phyloP scores from a whole-genome alignment of 2,888 invertebrate genomes.

The Eubasilissa splendida region DNA sequence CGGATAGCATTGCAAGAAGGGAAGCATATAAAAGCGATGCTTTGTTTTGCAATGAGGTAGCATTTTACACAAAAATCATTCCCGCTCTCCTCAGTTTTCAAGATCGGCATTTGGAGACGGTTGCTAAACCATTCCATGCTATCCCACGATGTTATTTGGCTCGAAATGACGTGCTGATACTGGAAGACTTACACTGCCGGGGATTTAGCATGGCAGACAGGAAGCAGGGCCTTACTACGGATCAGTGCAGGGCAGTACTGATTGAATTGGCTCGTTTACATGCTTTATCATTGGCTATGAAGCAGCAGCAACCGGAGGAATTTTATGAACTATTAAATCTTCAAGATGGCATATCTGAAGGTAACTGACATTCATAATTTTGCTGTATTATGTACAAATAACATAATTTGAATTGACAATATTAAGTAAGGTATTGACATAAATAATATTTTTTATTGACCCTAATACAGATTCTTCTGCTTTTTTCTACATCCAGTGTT shows the following conservation, averaged over 20 bases:
- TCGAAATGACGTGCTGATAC: constrained; percentile 72
- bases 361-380: constrained; percentile 57
- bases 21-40: constrained; percentile 82
- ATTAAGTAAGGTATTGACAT: no score
- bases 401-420: no score
- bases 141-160: constrained; percentile 77
- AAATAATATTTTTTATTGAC: no score
- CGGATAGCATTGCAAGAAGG: constrained; percentile 76
- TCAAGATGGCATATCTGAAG: constrained; percentile 70
- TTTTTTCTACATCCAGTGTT: no score
- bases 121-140: constrained; percentile 69
- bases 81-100: constrained; percentile 77
- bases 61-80: constrained; percentile 81
- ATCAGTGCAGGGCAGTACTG: constrained; percentile 75
- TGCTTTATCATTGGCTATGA: constrained; percentile 77
- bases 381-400: no score
- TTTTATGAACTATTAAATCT: constrained; percentile 71
- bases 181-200: constrained; percentile 75
- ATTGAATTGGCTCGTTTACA: constrained; percentile 77
- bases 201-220: constrained; percentile 79
- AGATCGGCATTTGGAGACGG: constrained; percentile 64
- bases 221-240: constrained; percentile 73
- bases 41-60: constrained; percentile 81
- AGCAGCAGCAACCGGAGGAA: constrained; percentile 72
- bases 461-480: no score